These are phyloP conservation scores for Pedionomus torquatus DNA, from an alignment of 2,113 vertebrate genomes.

Conservation along the genomic window DNA sequence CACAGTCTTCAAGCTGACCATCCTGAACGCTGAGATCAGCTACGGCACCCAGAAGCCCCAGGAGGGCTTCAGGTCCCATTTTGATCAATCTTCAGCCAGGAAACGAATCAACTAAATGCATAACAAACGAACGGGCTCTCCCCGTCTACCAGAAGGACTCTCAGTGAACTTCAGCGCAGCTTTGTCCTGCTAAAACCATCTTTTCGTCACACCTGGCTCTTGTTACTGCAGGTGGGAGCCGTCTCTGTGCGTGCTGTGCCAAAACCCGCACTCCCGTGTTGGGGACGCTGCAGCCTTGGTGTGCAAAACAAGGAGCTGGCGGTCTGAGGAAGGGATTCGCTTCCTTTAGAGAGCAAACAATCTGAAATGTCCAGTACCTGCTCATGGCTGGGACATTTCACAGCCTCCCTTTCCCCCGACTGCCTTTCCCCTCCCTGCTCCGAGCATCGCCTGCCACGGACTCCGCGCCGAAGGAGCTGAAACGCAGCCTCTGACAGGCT, in stretches of 20 bases:
- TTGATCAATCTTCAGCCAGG: not conserved
- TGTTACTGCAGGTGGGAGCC: not conserved
- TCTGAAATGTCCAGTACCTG: constrained; percentile 7
- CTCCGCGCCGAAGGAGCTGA: constrained; percentile 14
- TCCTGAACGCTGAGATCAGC: not conserved
- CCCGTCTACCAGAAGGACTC: not conserved
- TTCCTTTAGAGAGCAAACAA: constrained; percentile 12
- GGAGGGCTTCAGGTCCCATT: not conserved
- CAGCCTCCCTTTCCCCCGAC: not conserved
- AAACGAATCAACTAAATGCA: not conserved
- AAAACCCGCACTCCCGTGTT: not conserved
- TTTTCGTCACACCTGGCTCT: not conserved
- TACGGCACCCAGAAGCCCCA: not conserved
- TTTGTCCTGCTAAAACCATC: not conserved
- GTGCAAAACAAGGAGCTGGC: not conserved
- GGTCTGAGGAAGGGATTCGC: not conserved
- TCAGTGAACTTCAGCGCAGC: not conserved
- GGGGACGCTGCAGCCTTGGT: not conserved
- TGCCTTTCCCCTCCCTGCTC: not conserved
- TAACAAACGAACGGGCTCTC: not conserved
- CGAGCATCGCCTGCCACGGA: constrained; percentile 4
- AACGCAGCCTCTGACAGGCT: constrained; percentile 1
- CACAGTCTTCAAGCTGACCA: not conserved
- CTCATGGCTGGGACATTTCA: constrained; percentile 15
- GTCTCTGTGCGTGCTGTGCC: not conserved